Conservation (phyloP, 2,797 vertebrate species). For the Manis javanica region DNA sequence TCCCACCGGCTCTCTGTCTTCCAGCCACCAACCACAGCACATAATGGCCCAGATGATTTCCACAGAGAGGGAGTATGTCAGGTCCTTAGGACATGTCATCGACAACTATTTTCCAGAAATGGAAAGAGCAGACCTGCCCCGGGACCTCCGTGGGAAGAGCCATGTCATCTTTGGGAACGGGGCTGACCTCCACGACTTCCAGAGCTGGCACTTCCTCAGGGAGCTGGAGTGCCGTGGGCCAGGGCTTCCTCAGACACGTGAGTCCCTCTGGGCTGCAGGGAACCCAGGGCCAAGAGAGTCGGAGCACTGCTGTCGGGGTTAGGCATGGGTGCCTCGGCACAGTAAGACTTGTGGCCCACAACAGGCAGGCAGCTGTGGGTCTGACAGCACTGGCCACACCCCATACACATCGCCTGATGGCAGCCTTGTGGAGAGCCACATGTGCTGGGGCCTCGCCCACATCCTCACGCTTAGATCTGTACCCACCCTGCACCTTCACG, state of each 20-base stretch:
- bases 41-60: constrained; percentile 94
- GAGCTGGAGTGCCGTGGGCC: constrained; percentile 90
- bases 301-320: too few relatives aligned
- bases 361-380: too few relatives aligned
- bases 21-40: constrained; percentile 89
- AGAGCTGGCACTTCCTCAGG: constrained; percentile 90
- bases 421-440: too few relatives aligned
- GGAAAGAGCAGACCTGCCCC: constrained; percentile 91
- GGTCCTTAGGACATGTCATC: constrained; percentile 91
- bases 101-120: constrained; percentile 93
- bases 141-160: constrained; percentile 90
- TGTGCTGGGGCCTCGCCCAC: too few relatives aligned
- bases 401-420: too few relatives aligned
- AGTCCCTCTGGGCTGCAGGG: constrained; percentile 78
- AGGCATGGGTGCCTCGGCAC: too few relatives aligned
- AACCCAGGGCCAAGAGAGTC: too few relatives aligned
- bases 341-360: too few relatives aligned
- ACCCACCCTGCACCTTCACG: too few relatives aligned
- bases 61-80: constrained; percentile 92
- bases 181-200: constrained; percentile 92
- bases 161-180: constrained; percentile 92
- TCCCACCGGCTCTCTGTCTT: constrained; percentile 39
- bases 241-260: constrained; percentile 91
- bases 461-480: too few relatives aligned
- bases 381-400: too few relatives aligned